Evolutionary conservation across 1,140 invertebrate species (phyloP).

Genomic region (Drosophila pectinifera): DNA sequence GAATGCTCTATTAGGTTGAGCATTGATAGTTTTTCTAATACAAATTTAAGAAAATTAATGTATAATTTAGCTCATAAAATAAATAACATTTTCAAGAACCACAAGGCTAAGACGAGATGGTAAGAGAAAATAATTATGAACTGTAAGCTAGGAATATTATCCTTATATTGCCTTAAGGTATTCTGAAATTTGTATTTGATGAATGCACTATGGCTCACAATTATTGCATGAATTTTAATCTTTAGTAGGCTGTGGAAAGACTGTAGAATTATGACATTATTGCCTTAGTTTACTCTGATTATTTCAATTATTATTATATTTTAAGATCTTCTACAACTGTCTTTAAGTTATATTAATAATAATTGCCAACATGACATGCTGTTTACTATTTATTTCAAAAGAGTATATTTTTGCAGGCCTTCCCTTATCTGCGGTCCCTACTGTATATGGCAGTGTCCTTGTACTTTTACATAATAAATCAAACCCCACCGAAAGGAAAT

Average conservation of each 20-base stretch:
- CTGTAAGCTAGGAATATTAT: not conserved
- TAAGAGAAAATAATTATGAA: not conserved
- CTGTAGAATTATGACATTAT: no score
- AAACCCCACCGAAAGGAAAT: conserved; percentile 33
- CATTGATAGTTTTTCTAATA: not conserved
- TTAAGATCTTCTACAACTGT: no score
- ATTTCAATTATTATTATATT: no score
- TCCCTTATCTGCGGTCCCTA: not conserved
- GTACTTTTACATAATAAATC: conserved; percentile 79
- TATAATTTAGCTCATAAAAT: not conserved
- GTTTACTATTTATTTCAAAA: not conserved
- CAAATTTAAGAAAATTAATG: not conserved
- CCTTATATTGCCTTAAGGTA: not conserved
- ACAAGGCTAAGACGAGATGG: no score
- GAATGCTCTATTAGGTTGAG: not conserved
- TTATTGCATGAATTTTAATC: not conserved
- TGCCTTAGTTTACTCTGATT: no score
- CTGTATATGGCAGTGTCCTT: conserved; percentile 69
- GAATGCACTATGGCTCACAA: no score
- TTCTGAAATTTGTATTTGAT: not conserved
- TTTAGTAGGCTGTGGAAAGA: no score
- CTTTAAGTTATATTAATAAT: not conserved
- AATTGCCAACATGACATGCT: no score
- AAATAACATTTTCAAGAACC: not conserved
- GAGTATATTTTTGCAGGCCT: not conserved